phyloP scores from a whole-genome alignment of 2,888 invertebrate species.

The Nephrotoma flavescens region DNA sequence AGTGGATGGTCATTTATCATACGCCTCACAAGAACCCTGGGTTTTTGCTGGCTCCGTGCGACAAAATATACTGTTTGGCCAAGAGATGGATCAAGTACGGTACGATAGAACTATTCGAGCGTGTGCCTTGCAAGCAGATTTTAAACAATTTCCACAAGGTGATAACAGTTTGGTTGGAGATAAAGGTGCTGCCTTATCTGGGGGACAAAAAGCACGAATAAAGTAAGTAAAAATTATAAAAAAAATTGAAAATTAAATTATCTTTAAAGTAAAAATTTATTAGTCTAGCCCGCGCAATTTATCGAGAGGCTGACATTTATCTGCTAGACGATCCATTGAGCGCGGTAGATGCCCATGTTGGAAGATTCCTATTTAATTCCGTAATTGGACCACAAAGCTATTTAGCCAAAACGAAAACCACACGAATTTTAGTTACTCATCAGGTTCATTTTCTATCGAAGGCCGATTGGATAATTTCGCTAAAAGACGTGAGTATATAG shows the following conservation, averaged over 20 bases:
- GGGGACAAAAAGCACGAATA: slow-evolving; percentile 53
- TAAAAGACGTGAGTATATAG: slow-evolving; percentile 36
- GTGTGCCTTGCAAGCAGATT: slow-evolving; percentile 34
- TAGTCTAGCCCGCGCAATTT: slow-evolving; percentile 16
- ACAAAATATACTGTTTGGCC: slow-evolving; percentile 74
- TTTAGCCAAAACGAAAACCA: slow-evolving; percentile 36
- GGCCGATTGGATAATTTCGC: slow-evolving; percentile 40
- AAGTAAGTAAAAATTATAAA: slow-evolving; percentile 16
- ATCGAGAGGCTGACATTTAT: slow-evolving; percentile 50
- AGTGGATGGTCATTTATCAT: slow-evolving; percentile 50
- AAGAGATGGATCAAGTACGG: slow-evolving; percentile 17
- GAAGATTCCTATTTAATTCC: slow-evolving; percentile 51
- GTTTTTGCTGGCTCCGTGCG: slow-evolving; percentile 59
- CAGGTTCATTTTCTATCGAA: slow-evolving; percentile 51
- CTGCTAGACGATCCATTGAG: slow-evolving; percentile 60
- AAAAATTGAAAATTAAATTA: neutral
- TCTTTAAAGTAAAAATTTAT: neutral
- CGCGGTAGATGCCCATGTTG: slow-evolving; percentile 58
- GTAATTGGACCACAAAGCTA: slow-evolving; percentile 39
- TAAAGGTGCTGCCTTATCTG: slow-evolving; percentile 43
- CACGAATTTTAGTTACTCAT: slow-evolving; percentile 59
- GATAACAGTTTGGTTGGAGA: slow-evolving; percentile 45
- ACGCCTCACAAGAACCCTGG: slow-evolving; percentile 80
- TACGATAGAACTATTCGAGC: slow-evolving; percentile 30
- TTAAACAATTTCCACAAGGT: slow-evolving; percentile 37